Evolutionary conservation across 1,140 invertebrate species (phyloP), one percentile per base, ranked within the genome.

Genomic region (Drosophila lacertosa): DNA sequence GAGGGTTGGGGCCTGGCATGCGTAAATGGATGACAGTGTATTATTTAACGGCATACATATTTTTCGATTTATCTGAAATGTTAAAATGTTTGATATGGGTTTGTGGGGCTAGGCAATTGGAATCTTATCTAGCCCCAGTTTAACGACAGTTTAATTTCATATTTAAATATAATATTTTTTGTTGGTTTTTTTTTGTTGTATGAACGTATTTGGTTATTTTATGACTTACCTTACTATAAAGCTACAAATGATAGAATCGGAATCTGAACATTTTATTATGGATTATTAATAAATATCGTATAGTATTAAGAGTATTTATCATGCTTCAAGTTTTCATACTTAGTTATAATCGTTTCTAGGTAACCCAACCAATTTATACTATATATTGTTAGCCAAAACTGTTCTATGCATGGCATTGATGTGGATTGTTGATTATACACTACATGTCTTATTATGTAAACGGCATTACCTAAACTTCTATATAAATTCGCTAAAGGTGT

Each of bases 161-260:
- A 9, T 29, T 29, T 29, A 7, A n/a, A n/a, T n/a, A 7, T 29
- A 26, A 22, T 22, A 2, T 22, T 26, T 26, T 7, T 4, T 26
- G 5, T 26, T 6, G 0, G 4, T 26, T 26, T 29, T 29, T 29
- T 29, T 29, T 47, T 2, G 1, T 16, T 16, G 40, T 10, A 35
- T 35, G 16, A 51, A 20, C 32, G 47, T 35, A 35, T 35, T 40
- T 40, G 20, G 40, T 35, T 18, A 24, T 39, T 32, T 16, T 35
- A 40, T 40, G 51, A 54, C 51, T 54, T 54, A 54, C 51, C 51
- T 54, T 54, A 40, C 35, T 13, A 54, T 54, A 13, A 40, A 9
- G 51, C 51, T 54, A 54, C 35, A 26, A 54, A 54, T 24, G 13
- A 54, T 26, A 40, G 35, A 54, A 54, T 40, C 39, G 4, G 22